Evolutionary conservation across 1,140 invertebrate species (phyloP), one percentile per base, ranked within the genome.

Genomic region (Acromyrmex heyeri): DNA sequence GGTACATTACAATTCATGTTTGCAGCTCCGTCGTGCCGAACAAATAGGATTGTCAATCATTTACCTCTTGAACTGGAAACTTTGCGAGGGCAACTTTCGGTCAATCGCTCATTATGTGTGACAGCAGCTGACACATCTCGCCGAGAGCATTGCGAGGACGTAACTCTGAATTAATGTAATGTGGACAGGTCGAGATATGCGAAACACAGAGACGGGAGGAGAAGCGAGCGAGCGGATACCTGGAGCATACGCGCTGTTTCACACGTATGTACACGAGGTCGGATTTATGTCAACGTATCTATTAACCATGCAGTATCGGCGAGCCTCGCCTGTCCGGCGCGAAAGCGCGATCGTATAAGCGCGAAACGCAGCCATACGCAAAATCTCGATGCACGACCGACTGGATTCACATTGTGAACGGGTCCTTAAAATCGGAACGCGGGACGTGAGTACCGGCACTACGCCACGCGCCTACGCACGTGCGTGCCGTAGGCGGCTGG

Each of bases 221-320:
- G 53, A 21, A 34, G 53, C 44, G 64, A n/a, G 14, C 27, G 64
- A n/a, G 8, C 18, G 72, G n/a, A 50, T n/a, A 34, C 24, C 7
- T 16, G 62, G n/a, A 14, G 44, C 34, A 61, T 24, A 83, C 34
- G 79, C 69, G 55, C 14, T 24, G 27, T 8, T 62, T 73, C 79
- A 55, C 38, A 30, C 69, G 24, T 72, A 83, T 34, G 30, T 50
- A 61, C 59, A 24, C 67, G 21, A n/a, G 69, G 55, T 62, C 14
- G 67, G 79, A 82, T 82, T 82, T 82, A 73, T 48, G 67, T 59
- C 53, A 81, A 82, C 78, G 65, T 82, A 82, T 72, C 78, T 72
- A 72, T 82, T 72, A 72, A 34, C 67, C 34, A 59, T 30, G 65
- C 30, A 72, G n/a, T 34, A 55, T 64, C 24, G 55, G 6, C 38